These are phyloP conservation scores for Sceloporus tristichus DNA, from an alignment of 2,113 vertebrate genomes.

Conservation along the genomic window DNA sequence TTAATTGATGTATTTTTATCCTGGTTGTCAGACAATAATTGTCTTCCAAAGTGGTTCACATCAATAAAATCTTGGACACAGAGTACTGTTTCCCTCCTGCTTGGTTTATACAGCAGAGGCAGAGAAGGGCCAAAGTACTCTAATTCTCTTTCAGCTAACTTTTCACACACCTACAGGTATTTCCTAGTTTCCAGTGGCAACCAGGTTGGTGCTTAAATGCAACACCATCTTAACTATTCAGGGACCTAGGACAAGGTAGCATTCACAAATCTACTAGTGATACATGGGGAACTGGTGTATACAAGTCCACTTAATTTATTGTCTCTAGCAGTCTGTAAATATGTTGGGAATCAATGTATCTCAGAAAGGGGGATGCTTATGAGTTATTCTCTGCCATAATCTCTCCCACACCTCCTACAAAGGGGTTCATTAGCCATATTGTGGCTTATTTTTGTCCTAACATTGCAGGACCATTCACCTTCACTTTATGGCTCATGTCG, in stretches of 20 bases:
- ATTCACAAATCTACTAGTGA: neutral
- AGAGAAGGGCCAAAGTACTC: neutral
- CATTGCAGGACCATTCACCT: slow-evolving; percentile 17
- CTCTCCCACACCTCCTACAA: neutral
- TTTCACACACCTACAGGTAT: neutral
- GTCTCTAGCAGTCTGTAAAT: neutral
- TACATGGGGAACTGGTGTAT: neutral
- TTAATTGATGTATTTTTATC: too few species aligned
- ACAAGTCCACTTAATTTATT: neutral
- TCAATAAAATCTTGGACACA: neutral
- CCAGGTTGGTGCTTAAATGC: neutral
- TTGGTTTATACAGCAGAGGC: neutral
- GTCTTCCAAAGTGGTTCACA: neutral
- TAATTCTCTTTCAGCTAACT: too few species aligned
- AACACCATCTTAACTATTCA: neutral
- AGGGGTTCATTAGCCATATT: neutral
- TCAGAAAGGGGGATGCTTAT: neutral
- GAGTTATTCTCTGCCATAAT: neutral
- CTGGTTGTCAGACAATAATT: too few species aligned
- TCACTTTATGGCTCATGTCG: slow-evolving; percentile 30
- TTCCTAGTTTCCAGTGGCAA: neutral
- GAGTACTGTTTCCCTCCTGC: neutral
- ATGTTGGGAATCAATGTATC: neutral
- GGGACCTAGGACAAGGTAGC: neutral
- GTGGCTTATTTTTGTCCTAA: slow-evolving; percentile 18